Evolutionary conservation across 1,140 invertebrate species (phyloP), one percentile per base, ranked within the genome.

Genomic region (Medauroidea extradentata): DNA sequence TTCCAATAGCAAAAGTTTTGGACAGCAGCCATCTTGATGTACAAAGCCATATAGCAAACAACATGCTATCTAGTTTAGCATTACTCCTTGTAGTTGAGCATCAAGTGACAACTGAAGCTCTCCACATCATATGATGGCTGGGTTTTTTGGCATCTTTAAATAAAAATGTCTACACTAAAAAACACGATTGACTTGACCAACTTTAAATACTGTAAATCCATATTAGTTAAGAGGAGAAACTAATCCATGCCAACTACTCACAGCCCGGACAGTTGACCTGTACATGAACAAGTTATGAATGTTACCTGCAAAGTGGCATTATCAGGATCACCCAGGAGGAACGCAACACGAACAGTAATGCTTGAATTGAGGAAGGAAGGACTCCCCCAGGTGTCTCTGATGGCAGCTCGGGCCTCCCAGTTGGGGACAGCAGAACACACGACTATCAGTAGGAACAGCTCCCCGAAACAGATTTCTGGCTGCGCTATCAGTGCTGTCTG

Each of bases 301-400:
- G 68, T 67, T 75, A 82, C 80, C 71, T 83, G 81, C 25, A 81
- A 60, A 21, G 77, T 78, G 50, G 73, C 71, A 68, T 84, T 82
- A 48, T 74, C 70, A 61, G 79, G 78, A 66, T 79, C 72, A 44
- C 83, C 83, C 53, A 85, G 65, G 38, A 85, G 65, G 73, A 84
- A 85, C 57, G 75, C 76, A 48, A 82, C 64, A 66, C 78, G 61
- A 68, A 72, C 76, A 78, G 77, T 2, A 77, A 69, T 54, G 77
- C 77, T 0, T 68, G 69, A 1, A 51, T 56, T 59, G 57, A 63
- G 25, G 44, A 63, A 44, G 43, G 60, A 66, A 57, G 60, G 59
- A 65, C 52, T 71, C 69, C 59, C 91, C 91, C 91, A 94, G 1
- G 90, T 92, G 65, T 89, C 83, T 63, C 91, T 77, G 59, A 94